Evolutionary conservation across 2,888 invertebrate genomes (phyloP).

Genomic region (Conops quadrifasciatus): DNA sequence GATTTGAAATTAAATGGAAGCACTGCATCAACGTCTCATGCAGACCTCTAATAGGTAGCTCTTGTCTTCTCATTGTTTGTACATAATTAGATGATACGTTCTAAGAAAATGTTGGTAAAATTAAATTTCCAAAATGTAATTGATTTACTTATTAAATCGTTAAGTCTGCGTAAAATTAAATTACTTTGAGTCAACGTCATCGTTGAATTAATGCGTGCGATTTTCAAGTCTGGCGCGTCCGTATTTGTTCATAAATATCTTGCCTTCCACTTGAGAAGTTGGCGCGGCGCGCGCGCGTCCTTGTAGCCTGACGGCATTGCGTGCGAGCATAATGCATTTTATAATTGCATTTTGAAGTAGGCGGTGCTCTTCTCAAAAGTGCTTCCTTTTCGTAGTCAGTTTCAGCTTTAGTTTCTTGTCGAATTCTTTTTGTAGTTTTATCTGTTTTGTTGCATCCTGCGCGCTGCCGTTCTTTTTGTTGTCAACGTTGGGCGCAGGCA

Average conservation of each 20-base stretch:
- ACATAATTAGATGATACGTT: no score
- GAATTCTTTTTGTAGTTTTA: background rate
- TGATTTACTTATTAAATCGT: no score
- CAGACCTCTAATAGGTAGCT: no score
- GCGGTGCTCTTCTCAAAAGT: slow-evolving; percentile 23
- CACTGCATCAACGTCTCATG: no score
- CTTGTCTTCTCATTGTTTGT: no score
- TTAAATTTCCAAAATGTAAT: no score
- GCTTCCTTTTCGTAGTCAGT: slow-evolving; percentile 11
- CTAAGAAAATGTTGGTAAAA: no score
- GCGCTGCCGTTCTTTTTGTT: slow-evolving; percentile 8
- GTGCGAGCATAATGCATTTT: slow-evolving; percentile 35
- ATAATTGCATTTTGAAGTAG: slow-evolving; percentile 37
- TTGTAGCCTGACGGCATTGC: slow-evolving; percentile 1
- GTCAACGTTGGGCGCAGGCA: background rate
- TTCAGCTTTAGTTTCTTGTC: slow-evolving; percentile 19
- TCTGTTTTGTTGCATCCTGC: background rate
- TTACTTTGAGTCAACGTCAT: slow-evolving; percentile 14
- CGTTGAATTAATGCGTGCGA: slow-evolving; percentile 7
- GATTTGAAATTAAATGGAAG: no score
- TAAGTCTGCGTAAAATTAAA: slow-evolving; percentile 1
- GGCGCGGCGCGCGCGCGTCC: background rate
- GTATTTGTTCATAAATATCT: slow-evolving; percentile 14
- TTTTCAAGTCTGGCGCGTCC: slow-evolving; percentile 9
- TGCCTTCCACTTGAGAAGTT: slow-evolving; percentile 17